Percentiles rank a stretch among this genome's conserved stretches.
Evolutionary conservation across 2,797 vertebrate species (phyloP).

Genomic region (Chelon labrosus): DNA sequence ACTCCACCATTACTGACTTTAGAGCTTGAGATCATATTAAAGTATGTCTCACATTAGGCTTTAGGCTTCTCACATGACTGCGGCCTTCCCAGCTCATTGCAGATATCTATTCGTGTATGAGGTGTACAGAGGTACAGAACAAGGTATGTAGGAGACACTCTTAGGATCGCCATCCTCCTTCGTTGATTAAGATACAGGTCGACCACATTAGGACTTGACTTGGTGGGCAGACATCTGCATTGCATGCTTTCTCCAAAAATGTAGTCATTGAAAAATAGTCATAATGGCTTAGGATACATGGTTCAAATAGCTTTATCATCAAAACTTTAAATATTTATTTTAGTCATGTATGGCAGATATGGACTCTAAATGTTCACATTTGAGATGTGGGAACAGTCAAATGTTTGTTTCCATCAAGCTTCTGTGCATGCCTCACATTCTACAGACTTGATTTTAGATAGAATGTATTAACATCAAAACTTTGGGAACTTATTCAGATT

Average conservation of each 20-base stretch:
- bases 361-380: no score
- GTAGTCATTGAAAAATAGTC: no score
- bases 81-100: slow-evolving; percentile 8
- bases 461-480: no score
- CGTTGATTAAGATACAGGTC: slow-evolving; percentile 12
- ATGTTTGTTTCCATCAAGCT: no score
- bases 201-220: slow-evolving; percentile 14
- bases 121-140: background rate
- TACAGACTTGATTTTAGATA: no score
- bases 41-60: slow-evolving; percentile 11
- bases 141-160: slow-evolving; percentile 1
- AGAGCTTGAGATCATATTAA: slow-evolving; percentile 23
- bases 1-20: slow-evolving; percentile 19
- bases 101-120: slow-evolving; percentile 17
- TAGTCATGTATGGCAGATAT: no score
- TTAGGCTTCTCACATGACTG: slow-evolving; percentile 31
- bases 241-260: background rate
- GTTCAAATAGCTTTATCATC: no score
- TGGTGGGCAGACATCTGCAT: slow-evolving; percentile 10
- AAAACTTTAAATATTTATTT: no score
- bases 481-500: no score
- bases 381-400: no score
- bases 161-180: background rate
- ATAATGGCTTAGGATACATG: no score
- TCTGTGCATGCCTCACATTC: no score